Evolutionary conservation across 2,113 vertebrate genomes (phyloP).

Genomic region (Phaethon lepturus): DNA sequence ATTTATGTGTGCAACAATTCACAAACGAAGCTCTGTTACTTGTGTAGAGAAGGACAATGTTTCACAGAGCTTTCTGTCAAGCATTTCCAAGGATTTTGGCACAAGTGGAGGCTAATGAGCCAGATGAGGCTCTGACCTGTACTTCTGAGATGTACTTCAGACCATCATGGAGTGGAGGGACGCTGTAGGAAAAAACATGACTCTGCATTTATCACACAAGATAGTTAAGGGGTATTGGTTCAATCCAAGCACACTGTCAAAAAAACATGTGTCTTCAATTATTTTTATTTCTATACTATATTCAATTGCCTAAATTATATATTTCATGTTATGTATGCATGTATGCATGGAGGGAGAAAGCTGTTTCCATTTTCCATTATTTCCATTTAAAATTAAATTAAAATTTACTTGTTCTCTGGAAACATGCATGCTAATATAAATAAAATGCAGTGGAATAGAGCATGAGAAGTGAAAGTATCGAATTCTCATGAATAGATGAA

Average conservation of each 20-base stretch:
- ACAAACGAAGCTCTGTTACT: background rate
- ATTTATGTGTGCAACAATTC: background rate
- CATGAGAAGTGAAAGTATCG: background rate
- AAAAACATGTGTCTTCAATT: background rate
- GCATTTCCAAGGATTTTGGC: background rate
- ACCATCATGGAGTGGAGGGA: background rate
- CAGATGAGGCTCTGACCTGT: background rate
- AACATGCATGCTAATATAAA: background rate
- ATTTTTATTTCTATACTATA: background rate
- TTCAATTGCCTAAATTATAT: background rate
- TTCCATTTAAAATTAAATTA: background rate
- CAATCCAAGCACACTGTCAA: background rate
- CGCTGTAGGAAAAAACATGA: background rate
- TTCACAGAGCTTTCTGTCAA: background rate
- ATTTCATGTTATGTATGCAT: background rate
- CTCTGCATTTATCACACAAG: background rate
- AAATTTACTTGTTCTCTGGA: background rate
- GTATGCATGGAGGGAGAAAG: background rate
- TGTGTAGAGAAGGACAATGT: fast-evolving
- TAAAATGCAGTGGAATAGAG: background rate
- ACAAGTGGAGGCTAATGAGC: background rate
- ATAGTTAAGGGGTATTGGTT: fast-evolving
- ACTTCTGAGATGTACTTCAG: background rate
- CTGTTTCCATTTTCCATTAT: background rate
- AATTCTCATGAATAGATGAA: background rate